Base-by-base conservation (phyloP, 2,113 vertebrate genomes). In the Petromus typicus region DNA sequence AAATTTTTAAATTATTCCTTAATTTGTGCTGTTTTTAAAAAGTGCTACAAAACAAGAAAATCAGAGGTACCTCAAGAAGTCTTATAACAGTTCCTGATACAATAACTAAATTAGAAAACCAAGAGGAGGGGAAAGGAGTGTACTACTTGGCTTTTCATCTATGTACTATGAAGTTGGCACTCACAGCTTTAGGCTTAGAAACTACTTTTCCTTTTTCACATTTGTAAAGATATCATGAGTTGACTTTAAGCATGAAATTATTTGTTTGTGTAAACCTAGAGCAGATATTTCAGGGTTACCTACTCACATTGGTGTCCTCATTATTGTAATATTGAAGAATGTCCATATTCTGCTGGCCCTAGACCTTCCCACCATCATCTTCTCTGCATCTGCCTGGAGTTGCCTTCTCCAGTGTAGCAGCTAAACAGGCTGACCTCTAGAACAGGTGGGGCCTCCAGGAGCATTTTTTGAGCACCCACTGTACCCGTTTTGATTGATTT, bases 11-110 rank as follows among this genome's bases (percentile, higher is more conserved):
- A 5, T 61, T 63, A 69, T 90, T 91, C 10, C 17, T 91, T 75
- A 75, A 73, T 25, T 69, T 80, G 59, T 32, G 56, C 16, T 88
- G 5, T 73, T 93, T 95, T 96, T 43, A 45, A 89, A 76, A 90
- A 94, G 25, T 91, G n/a, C 34, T 75, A 5, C 89, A 82, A 81
- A 83, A 91, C 2, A n/a, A 51, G 22, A 13, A 93, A 89, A 76
- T 56, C 23, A 79, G 82, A 91, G 48, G 17, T 86, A 48, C 12
- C 43, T 86, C 48, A 85, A 75, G 23, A 87, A 86, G 86, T 51
- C 14, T 11, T 91, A 4, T 85, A 89, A 59, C 2, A 64, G 64
- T 73, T 20, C 37, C 23, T 63, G 34, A n/a, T 51, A 1, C 1
- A 93, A 56, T 64, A 76, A 86, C 54, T 81, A 40, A 91, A 93